phyloP scores from a whole-genome alignment of 2,888 invertebrate genomes.

The Agrotis clavis region DNA sequence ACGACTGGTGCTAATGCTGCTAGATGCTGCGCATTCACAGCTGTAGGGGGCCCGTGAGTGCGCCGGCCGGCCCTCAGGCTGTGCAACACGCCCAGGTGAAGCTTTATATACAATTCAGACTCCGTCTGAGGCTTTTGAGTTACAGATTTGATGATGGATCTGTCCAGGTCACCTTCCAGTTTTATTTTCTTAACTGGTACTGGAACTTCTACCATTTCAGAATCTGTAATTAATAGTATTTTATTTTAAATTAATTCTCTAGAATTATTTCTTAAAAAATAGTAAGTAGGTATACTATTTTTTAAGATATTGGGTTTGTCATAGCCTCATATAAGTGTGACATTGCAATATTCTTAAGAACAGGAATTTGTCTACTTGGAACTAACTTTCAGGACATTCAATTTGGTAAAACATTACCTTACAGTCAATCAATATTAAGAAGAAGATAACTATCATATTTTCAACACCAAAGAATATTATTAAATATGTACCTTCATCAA shows the following conservation, averaged over 20 bases:
- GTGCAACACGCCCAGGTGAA: constrained; percentile 93
- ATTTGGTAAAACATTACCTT: too few species aligned
- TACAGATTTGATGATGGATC: constrained; percentile 73
- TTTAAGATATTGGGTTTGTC: too few species aligned
- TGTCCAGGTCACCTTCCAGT: constrained; percentile 78
- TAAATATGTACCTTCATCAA: constrained; percentile 72
- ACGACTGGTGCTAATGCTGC: constrained; percentile 87
- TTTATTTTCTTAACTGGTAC: constrained; percentile 85
- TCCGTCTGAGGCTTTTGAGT: constrained; percentile 74
- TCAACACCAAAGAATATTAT: neutral
- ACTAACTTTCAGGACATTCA: too few species aligned
- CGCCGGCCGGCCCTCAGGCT: constrained; percentile 91
- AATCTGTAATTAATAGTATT: constrained; percentile 71
- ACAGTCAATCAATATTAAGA: too few species aligned
- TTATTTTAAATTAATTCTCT: too few species aligned
- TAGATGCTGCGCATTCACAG: constrained; percentile 92
- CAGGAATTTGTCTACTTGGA: too few species aligned
- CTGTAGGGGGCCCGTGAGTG: constrained; percentile 90
- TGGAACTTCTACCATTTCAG: constrained; percentile 80
- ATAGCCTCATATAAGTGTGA: too few species aligned
- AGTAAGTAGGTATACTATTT: too few species aligned
- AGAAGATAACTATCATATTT: neutral
- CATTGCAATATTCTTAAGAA: too few species aligned
- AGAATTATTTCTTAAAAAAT: too few species aligned
- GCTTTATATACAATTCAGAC: constrained; percentile 91